Base-by-base conservation (phyloP, 64 coral and sea anemone species). In the Montipora efflorescens region DNA sequence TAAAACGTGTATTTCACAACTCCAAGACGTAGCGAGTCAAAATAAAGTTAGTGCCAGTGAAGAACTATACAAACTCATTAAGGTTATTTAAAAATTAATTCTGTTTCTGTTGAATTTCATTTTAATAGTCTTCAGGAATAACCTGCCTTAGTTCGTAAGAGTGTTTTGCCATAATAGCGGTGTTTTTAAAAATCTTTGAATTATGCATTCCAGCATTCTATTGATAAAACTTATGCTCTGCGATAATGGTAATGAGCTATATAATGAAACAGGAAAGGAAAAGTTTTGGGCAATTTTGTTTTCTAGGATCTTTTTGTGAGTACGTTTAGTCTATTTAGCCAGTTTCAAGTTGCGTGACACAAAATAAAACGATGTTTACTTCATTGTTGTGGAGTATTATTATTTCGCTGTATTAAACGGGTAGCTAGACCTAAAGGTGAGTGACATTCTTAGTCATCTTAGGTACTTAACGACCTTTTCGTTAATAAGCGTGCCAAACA, bases 311-410 rank as follows among this genome's bases (percentile, higher is more conserved):
- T 79, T 79, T 53, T 79, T 52, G 47, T 79, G 47, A 52, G 76
- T 51, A 79, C 48, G 12, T 79, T 20, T 79, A 79, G 77, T 51
- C 77, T 79, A 79, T 79, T 79, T 50, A 79, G 77, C 74, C 74
- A 76, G 74, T 14, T 76, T 79, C 47, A 51, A 16, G 15, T 79
- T 51, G 77, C 14, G 48, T 79, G 77, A 79, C 77, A 52, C 77
- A 51, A 79, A 79, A 79, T 50, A 79, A 79, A 79, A 79, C 77
- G 77, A 50, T 51, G 77, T 79, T 79, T 19, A 50, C 47, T 79
- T 79, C 77, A 78, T 18, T 78, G 43, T 0, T 78, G 75, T 78
- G 16, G 75, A 78, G 44, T 78, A 48, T 78, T 48, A 48, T 78
- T 75, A 75, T 75, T 75, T 75, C 72, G 72, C 72, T 75, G 20